Conservation (phyloP, 2,888 invertebrate species). For the Noctua comes region DNA sequence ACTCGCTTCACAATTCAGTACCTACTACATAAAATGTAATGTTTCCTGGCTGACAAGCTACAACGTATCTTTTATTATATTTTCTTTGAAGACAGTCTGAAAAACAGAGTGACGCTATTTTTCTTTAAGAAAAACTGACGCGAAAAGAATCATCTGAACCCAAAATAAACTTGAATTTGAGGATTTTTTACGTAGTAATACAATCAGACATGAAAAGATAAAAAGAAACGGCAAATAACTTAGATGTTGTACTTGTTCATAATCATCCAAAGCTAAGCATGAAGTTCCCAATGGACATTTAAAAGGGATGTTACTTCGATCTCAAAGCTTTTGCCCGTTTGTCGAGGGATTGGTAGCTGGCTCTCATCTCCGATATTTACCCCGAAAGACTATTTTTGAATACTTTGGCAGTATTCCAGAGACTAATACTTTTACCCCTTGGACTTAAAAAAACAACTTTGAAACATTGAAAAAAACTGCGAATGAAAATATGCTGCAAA, state of each 20-base stretch:
- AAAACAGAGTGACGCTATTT: not conserved
- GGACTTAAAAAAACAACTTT: not conserved
- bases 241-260: not conserved
- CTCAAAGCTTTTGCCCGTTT: not conserved
- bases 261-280: not conserved
- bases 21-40: slow-evolving; percentile 24
- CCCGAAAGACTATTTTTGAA: not conserved
- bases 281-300: slow-evolving; percentile 9
- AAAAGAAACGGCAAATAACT: slow-evolving; percentile 8
- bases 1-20: slow-evolving; percentile 19
- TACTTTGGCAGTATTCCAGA: not conserved
- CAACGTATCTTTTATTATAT: slow-evolving; percentile 10
- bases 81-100: not conserved
- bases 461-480: not conserved
- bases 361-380: not conserved
- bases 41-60: slow-evolving; percentile 29
- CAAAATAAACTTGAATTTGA: slow-evolving; percentile 8
- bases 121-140: slow-evolving; percentile 14
- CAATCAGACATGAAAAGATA: not conserved
- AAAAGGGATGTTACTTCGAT: slow-evolving; percentile 3
- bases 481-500: not conserved
- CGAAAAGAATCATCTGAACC: not conserved
- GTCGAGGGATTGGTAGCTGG: not conserved
- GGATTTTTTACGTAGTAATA: slow-evolving; percentile 1
- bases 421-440: not conserved